Evolutionary conservation across 1,140 invertebrate species (phyloP), one percentile per base, ranked within the genome.

Genomic region (Uloborus diversus): DNA sequence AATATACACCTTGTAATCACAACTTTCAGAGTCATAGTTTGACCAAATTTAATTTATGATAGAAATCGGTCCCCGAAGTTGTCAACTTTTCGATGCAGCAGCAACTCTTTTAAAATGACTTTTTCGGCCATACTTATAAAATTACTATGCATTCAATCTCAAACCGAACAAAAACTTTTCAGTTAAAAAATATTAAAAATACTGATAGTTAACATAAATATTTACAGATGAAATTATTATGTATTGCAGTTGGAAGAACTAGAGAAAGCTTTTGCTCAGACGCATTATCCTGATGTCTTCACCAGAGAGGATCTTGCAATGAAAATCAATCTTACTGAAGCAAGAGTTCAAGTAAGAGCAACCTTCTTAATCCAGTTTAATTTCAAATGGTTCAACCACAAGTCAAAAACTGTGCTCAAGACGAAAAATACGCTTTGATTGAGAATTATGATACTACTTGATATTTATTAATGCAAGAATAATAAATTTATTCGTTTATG

Each of bases 211-310:
- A n/a, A n/a, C n/a, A n/a, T n/a, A n/a, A n/a, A n/a, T n/a, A n/a
- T n/a, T n/a, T n/a, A n/a, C n/a, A n/a, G n/a, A n/a, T n/a, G n/a
- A n/a, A n/a, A n/a, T n/a, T n/a, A n/a, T n/a, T n/a, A n/a, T n/a
- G 11, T 59, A 32, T 79, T 61, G 85, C 89, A 96, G 93, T 87
- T 99, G 85, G 97, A 98, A 88, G 96, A 99, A 88, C 88, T 99
- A 84, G 97, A 99, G 88, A 97, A 94, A 83, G 96, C 96, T 59
- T 99, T 99, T 87, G 93, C 94, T 69, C 94, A 97, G 86, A 99
- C 97, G 27, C 97, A 99, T 87, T 99, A 99, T 86, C 97, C 97
- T 9, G 97, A 99, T 87, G 96, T 98, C 64, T 99, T 98, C 88
- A 98, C 95, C 1, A 89, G 97, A 83, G 96, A 99, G 88, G 96